phyloP scores from a whole-genome alignment of 2,888 invertebrate genomes.

The Lepidocyrtinus sp. region DNA sequence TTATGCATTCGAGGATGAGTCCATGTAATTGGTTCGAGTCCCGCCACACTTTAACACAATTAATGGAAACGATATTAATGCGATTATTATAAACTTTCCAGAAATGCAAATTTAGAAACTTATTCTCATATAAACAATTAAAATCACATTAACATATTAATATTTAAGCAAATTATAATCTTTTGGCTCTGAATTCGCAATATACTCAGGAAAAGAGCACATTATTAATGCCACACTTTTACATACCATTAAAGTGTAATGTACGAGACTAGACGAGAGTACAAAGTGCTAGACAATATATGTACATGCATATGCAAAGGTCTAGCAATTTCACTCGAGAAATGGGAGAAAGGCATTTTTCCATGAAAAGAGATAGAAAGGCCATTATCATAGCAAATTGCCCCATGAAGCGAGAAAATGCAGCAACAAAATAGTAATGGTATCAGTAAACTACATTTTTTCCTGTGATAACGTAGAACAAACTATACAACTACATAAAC shows the following conservation, averaged over 20 bases:
- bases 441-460: not conserved
- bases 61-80: not conserved
- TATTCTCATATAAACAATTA: too few species aligned
- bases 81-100: not conserved
- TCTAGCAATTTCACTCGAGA: not conserved
- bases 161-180: too few species aligned
- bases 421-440: too few species aligned
- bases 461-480: not conserved
- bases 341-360: not conserved
- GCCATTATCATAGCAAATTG: not conserved
- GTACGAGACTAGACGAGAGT: slow-evolving; percentile 1
- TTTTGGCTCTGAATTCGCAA: too few species aligned
- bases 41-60: slow-evolving; percentile 64
- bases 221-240: not conserved
- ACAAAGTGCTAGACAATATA: too few species aligned
- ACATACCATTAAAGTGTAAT: not conserved
- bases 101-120: not conserved
- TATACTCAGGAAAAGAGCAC: too few species aligned
- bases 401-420: too few species aligned
- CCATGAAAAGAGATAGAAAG: not conserved
- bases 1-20: slow-evolving; percentile 68
- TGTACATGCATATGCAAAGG: too few species aligned
- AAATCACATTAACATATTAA: too few species aligned
- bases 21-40: slow-evolving; percentile 68
- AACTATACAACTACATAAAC: not conserved